Conservation (phyloP, 1,140 invertebrate genomes). For the Drosophila jambulina region DNA sequence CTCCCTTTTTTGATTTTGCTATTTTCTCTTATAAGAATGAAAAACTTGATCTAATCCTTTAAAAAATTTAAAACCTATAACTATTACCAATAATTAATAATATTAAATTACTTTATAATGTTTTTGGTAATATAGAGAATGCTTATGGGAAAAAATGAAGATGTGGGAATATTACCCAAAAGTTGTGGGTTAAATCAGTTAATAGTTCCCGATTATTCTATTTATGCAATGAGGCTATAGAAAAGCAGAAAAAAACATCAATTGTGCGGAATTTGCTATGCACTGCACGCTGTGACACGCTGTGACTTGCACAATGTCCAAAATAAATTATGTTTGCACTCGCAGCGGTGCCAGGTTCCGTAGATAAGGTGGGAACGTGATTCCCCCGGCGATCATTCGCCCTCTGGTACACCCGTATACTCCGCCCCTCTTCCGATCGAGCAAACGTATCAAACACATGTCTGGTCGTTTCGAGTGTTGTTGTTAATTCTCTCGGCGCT, state of each 20-base stretch:
- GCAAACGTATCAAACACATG: constrained; percentile 32
- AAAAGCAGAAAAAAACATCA: not conserved
- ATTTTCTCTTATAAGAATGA: not conserved
- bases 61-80: not conserved
- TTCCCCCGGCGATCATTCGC: constrained; percentile 38
- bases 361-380: constrained; percentile 44
- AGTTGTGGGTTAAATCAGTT: not conserved
- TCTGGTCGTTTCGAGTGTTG: constrained; percentile 59
- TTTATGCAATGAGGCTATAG: constrained; percentile 1
- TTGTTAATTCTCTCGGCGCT: constrained; percentile 68
- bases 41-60: not conserved
- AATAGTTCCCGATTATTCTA: not conserved
- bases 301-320: constrained; percentile 32
- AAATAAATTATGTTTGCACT: constrained; percentile 46
- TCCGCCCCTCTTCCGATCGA: not conserved
- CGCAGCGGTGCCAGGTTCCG: constrained; percentile 32
- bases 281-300: constrained; percentile 4
- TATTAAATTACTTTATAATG: too few species aligned
- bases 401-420: not conserved
- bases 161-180: not conserved
- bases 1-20: not conserved
- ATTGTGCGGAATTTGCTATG: constrained; percentile 13
- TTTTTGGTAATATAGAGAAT: too few species aligned
- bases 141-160: not conserved
- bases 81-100: too few species aligned